phyloP scores from a whole-genome alignment of 2,113 vertebrate species.

The Pagrus major region DNA sequence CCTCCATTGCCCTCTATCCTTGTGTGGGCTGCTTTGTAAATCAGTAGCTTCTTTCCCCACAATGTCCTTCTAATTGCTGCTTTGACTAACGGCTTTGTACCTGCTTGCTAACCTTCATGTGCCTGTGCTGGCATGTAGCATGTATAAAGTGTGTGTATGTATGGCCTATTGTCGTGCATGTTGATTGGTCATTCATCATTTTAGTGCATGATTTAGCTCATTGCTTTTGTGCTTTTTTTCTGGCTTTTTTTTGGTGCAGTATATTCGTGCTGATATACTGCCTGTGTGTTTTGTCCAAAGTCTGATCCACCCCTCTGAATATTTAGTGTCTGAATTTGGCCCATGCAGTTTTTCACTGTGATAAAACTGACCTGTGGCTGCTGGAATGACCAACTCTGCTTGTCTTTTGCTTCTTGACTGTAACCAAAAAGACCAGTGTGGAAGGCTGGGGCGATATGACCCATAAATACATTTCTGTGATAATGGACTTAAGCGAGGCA shows the following conservation, averaged over 20 bases:
- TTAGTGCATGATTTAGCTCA: slow-evolving; percentile 1
- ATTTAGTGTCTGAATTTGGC: slow-evolving; percentile 5
- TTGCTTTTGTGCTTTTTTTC: slow-evolving; percentile 11
- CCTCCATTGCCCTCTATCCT: slow-evolving; percentile 56
- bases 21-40: slow-evolving; percentile 63
- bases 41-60: slow-evolving; percentile 25
- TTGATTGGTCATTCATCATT: slow-evolving; percentile 17
- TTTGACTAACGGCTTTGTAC: slow-evolving; percentile 62
- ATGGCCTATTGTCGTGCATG: slow-evolving; percentile 40
- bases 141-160: slow-evolving; percentile 42
- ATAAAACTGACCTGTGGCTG: slow-evolving; percentile 28
- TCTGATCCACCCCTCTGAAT: slow-evolving; percentile 7
- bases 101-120: slow-evolving; percentile 54
- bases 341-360: background rate
- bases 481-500: background rate
- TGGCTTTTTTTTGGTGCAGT: slow-evolving; percentile 1
- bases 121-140: slow-evolving; percentile 43
- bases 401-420: slow-evolving; percentile 14
- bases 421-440: background rate
- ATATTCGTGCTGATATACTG: slow-evolving; percentile 26
- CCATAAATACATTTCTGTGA: background rate
- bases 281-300: slow-evolving; percentile 17
- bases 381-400: background rate
- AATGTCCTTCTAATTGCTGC: slow-evolving; percentile 56
- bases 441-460: background rate